Percentiles rank a stretch among this genome's conserved stretches.
Evolutionary conservation across 1,140 invertebrate species (phyloP).

Genomic region (Macrosteles quadrilineatus): DNA sequence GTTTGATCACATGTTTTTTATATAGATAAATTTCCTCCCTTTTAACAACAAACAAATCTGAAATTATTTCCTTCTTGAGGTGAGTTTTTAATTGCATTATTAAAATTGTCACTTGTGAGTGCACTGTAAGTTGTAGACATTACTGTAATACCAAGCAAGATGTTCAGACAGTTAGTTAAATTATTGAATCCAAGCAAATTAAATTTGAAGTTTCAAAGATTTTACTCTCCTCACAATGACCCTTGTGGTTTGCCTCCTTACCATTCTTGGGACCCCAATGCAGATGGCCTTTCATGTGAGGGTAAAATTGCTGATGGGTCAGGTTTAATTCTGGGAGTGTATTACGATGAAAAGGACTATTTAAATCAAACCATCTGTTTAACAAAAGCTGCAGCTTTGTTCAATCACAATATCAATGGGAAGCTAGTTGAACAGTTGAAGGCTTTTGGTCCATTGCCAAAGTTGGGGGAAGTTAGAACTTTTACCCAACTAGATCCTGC

Average conservation of each 20-base stretch:
- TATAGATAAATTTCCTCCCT: too few species aligned
- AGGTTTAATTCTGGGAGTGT: slow-evolving; percentile 13
- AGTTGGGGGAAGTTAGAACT: slow-evolving; percentile 60
- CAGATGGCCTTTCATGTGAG: not conserved
- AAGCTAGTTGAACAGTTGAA: slow-evolving; percentile 33
- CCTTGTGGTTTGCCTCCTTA: slow-evolving; percentile 2
- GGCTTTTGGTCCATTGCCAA: slow-evolving; percentile 41
- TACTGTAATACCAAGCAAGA: too few species aligned
- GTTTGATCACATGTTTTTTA: too few species aligned
- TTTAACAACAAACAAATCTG: too few species aligned
- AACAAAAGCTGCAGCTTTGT: slow-evolving; percentile 35
- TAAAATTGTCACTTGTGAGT: too few species aligned
- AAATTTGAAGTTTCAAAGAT: not conserved
- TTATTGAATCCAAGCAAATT: too few species aligned
- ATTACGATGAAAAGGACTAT: not conserved
- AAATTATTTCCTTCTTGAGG: too few species aligned
- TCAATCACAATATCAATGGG: slow-evolving; percentile 30
- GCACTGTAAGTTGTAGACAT: too few species aligned
- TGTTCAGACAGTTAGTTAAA: too few species aligned
- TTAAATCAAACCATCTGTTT: slow-evolving; percentile 24
- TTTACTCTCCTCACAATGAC: slow-evolving; percentile 7
- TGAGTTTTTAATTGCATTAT: too few species aligned
- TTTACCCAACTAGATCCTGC: slow-evolving; percentile 63
- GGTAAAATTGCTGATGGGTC: slow-evolving; percentile 1
- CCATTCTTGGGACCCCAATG: slow-evolving; percentile 13